Conservation (phyloP, 2,113 vertebrate species). For the Egretta garzetta region DNA sequence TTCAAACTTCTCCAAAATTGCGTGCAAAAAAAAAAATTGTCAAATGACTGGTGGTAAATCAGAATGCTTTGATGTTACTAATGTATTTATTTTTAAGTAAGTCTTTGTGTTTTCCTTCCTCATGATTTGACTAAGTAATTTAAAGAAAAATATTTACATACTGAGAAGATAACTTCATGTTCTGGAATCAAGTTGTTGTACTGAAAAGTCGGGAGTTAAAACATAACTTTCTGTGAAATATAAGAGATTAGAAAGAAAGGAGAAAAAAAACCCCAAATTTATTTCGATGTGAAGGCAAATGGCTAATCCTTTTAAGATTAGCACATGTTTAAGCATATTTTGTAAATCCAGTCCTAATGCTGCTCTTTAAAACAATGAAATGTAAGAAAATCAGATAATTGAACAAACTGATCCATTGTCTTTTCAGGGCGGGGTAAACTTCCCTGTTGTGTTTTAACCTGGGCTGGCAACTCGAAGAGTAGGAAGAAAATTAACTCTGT, state of each 20-base stretch:
- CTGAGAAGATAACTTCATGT: background rate
- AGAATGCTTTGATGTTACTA: background rate
- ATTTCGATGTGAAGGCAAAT: background rate
- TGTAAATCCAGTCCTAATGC: background rate
- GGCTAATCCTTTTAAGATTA: background rate
- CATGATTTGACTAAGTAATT: background rate
- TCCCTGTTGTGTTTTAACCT: background rate
- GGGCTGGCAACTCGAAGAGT: too few species aligned
- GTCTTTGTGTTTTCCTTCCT: background rate
- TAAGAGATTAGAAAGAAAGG: background rate
- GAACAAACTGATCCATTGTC: background rate
- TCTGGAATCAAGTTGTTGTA: background rate
- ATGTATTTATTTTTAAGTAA: background rate
- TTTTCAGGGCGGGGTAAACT: background rate
- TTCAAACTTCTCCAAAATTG: background rate
- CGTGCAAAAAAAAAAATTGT: background rate
- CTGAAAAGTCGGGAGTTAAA: background rate
- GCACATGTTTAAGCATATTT: background rate
- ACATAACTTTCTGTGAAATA: background rate
- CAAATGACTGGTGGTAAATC: background rate
- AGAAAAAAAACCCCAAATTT: accelerated
- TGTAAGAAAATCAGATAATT: background rate
- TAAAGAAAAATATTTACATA: background rate
- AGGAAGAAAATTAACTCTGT: too few species aligned
- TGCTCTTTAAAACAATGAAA: background rate